A percentile compares a stretch with the other conserved stretches of the same genome.
These are phyloP conservation scores for Drosophila greeni DNA, from an alignment of 2,888 invertebrate genomes.

Conservation along the genomic window DNA sequence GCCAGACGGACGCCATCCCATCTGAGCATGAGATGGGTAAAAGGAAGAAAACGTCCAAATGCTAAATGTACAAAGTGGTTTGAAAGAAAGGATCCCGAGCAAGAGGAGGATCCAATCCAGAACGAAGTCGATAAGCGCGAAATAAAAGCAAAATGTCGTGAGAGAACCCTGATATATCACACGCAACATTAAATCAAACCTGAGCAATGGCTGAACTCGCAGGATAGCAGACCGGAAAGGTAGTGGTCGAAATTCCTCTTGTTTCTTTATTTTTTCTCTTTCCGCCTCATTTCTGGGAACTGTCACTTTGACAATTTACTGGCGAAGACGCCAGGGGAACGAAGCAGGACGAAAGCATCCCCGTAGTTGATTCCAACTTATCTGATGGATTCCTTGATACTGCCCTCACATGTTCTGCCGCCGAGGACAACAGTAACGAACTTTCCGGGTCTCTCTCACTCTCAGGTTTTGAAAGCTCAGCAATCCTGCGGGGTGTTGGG, in stretches of 20 bases:
- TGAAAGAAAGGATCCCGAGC: slow-evolving; percentile 16
- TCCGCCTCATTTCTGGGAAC: slow-evolving; percentile 34
- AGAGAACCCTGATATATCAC: slow-evolving; percentile 72
- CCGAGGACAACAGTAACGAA: slow-evolving; percentile 57
- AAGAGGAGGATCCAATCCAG: slow-evolving; percentile 1
- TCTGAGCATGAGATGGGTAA: slow-evolving; percentile 4
- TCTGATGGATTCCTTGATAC: slow-evolving; percentile 70
- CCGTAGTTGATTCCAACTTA: slow-evolving; percentile 60
- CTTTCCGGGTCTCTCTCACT: slow-evolving; percentile 54
- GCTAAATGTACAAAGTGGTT: slow-evolving; percentile 70
- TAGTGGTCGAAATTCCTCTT: slow-evolving; percentile 53
- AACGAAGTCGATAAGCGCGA: slow-evolving; percentile 61
- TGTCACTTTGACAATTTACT: slow-evolving; percentile 77
- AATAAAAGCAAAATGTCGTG: slow-evolving; percentile 59
- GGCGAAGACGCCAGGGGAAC: slow-evolving; percentile 49
- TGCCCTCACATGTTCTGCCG: slow-evolving; percentile 61
- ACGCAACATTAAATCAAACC: slow-evolving; percentile 76
- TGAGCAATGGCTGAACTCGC: slow-evolving; percentile 50
- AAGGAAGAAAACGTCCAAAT: slow-evolving; percentile 36
- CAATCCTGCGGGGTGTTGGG: slow-evolving; percentile 49
- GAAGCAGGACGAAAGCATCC: slow-evolving; percentile 13
- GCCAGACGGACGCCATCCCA: slow-evolving; percentile 48
- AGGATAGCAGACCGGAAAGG: slow-evolving; percentile 33
- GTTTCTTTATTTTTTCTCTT: slow-evolving; percentile 16
- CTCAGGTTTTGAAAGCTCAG: slow-evolving; percentile 68